Evolutionary conservation across 2,888 invertebrate genomes (phyloP), one percentile per base, ranked within the genome.

Genomic region (Chrysomela aeneicollis): DNA sequence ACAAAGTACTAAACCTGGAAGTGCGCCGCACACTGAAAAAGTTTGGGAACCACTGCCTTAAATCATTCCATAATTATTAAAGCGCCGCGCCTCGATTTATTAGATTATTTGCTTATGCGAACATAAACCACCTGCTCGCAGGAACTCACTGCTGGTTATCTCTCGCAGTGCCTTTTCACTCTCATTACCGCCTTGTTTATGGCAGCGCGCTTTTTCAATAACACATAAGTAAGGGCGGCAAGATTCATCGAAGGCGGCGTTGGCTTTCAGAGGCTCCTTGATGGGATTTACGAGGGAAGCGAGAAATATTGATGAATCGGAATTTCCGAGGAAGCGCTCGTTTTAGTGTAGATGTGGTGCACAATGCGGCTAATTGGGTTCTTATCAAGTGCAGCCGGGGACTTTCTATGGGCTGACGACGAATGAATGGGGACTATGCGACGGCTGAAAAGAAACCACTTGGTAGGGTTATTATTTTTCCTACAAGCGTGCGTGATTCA

Each of bases 61-160:
- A 80, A 81, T 81, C 79, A 79, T 73, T 78, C 75, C 67, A 74
- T 78, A 79, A 80, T 79, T 79, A 80, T 78, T 75, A 75, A 76
- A 74, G 69, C 51, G 35, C 61, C 32, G 32, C 72, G 69, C 69
- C 70, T 72, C 75, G 76, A 79, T 79, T 78, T 79, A 79, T 78
- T 76, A 69, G 73, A 76, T 76, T 78, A 77, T 78, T 78, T 78
- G 75, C 74, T 76, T 74, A 73, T 73, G 70, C 72, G 68, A 73
- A 69, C 74, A 68, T 70, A 67, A 71, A 73, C 59, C 71, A 73
- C 71, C 71, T 72, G 67, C 72, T 72, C 49, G 46, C 49, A 52
- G 32, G 46, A 61, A 51, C 59, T 62, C 59, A 52, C 51, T 64
- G 64, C 64, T 72, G 69, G 71, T 72, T 71, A 68, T 63, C 66